These are phyloP conservation scores for Scomber japonicus DNA, from an alignment of 2,113 vertebrate species.

Conservation along the genomic window DNA sequence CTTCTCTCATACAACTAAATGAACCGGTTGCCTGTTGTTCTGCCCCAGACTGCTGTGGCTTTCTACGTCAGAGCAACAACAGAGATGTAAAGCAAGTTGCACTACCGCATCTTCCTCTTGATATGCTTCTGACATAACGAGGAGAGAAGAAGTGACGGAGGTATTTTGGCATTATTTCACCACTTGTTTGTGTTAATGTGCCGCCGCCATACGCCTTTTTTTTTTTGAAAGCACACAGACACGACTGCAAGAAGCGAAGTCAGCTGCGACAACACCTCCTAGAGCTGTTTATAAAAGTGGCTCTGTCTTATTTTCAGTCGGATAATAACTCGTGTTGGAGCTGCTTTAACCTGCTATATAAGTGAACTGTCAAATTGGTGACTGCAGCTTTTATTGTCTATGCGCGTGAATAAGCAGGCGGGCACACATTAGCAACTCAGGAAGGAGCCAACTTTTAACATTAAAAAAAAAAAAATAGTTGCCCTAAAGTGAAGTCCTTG, in stretches of 20 bases:
- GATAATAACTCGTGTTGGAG: background rate
- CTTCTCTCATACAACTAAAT: constrained; percentile 55
- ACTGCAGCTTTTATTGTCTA: background rate
- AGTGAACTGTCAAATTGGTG: background rate
- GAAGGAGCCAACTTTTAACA: constrained; percentile 36
- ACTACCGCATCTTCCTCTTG: constrained; percentile 66
- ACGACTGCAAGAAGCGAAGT: background rate
- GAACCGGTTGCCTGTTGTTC: constrained; percentile 42
- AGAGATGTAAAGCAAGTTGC: constrained; percentile 72
- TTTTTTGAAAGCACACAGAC: background rate
- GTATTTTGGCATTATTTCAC: constrained; percentile 67
- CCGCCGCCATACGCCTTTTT: constrained; percentile 1
- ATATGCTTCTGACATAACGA: constrained; percentile 70
- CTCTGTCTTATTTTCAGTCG: no score
- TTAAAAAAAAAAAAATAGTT: background rate
- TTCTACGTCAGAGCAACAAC: constrained; percentile 59
- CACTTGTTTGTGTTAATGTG: constrained; percentile 37
- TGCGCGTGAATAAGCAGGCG: background rate
- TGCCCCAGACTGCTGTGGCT: constrained; percentile 47
- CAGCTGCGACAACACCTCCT: constrained; percentile 1
- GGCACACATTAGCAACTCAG: constrained; percentile 28
- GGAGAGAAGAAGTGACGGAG: constrained; percentile 75
- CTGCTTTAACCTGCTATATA: background rate
- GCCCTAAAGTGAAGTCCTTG: background rate
- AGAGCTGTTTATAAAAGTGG: background rate